Base-by-base conservation (phyloP, 2,797 vertebrate species). In the Poecilia wingei region DNA sequence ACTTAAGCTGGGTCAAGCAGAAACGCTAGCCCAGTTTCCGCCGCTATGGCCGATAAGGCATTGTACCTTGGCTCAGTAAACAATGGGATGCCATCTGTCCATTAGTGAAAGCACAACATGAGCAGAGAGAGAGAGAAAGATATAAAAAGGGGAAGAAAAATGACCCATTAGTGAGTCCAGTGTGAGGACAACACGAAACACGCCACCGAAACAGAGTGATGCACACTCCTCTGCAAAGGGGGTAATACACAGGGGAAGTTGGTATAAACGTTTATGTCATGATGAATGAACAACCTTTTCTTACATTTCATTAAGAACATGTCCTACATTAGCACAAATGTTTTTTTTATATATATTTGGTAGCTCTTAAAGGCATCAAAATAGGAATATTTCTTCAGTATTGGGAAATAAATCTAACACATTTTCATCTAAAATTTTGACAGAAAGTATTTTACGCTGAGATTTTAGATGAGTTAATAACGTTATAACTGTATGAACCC, bases 31-130 rank as follows among this genome's bases (percentile, higher is more conserved):
- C 90, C 92, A 94, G 92, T 95, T 95, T 94, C 93, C 89, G 88
- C 93, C 91, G 90, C 92, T 92, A 90, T 94, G 93, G 91, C 92
- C 89, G 92, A 95, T 95, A 94, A 94, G 94, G 93, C 94, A 95
- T 94, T 94, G 93, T 94, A 94, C 94, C 92, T 95, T 94, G 91
- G 93, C 95, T 94, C 91, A 94, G 94, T 94, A 95, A 95, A 95
- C 93, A 95, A 94, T 93, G 89, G 92, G 93, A 93, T 92, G 91
- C 94, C 93, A 95, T 94, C 94, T 94, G 94, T 95, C 94, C 91
- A 93, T 95, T 95, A 94, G 91, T 66, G 83, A 92, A 92, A 91
- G 88, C 91, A 86, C 90, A 91, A 91, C 82, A 81, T 93, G 92
- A 90, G 87, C 81, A 90, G 76, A 80, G 87, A 84, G 86, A 70